Evolutionary conservation across 1,140 invertebrate species (phyloP), one percentile per base, ranked within the genome.

Genomic region (Drosophila ercepeae): DNA sequence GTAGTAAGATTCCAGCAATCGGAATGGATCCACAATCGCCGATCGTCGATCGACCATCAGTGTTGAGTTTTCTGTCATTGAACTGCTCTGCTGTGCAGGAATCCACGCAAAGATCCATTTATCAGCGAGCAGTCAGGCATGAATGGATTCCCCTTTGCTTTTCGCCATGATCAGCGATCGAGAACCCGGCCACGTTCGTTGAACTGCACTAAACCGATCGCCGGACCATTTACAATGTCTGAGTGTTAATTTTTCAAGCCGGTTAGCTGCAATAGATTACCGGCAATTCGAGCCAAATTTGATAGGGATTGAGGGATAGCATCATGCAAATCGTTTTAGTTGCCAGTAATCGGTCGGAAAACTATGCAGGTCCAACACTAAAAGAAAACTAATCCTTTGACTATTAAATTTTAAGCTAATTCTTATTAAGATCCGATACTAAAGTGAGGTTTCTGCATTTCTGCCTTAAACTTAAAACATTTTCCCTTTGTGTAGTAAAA

Each of bases 41-140:
- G 25, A 18, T 49, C 14, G 18, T 27, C 58, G 29, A 59, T 50
- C 53, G 19, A 42, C 44, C 27, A 78, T 74, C 70, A 41, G 75
- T 60, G 81, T 58, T 79, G 75, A 79, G 57, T 50, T 63, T 63
- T 78, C 81, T 86, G 79, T 86, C 79, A 79, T 39, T 79, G 71
- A 83, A 78, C 64, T 54, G 70, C 49, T 68, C 54, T 58, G 64
- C 52, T 55, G 50, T 42, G 58, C 48, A 52, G 59, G 60, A 71
- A 68, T 71, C 50, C 57, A 76, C 53, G 65, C 34, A 52, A 46
- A 65, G 52, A 59, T 46, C 55, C 72, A 76, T 61, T 64, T 67
- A 72, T 81, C 52, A 61, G 52, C 25, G 41, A 9, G 29, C 64
- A 77, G 55, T 63, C 55, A 63, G 45, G 41, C 73, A 63, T 76